These are phyloP conservation scores for Betta splendens DNA, from an alignment of 2,797 vertebrate species.

Conservation along the genomic window DNA sequence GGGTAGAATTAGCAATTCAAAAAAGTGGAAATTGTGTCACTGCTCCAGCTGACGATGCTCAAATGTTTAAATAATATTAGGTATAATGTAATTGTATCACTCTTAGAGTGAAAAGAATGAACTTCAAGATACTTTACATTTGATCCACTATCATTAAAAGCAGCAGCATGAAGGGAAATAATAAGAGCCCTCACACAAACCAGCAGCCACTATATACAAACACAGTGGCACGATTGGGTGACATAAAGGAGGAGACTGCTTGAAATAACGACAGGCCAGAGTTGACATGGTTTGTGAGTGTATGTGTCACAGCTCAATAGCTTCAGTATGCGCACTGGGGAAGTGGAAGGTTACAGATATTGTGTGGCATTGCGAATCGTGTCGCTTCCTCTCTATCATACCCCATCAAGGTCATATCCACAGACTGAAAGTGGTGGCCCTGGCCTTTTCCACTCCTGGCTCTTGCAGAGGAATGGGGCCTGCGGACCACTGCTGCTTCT, in stretches of 20 bases:
- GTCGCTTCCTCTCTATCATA: conserved; percentile 78
- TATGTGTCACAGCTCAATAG: conserved; percentile 70
- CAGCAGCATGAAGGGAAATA: conserved; percentile 36
- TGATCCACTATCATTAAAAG: conserved; percentile 40
- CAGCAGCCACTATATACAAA: conserved; percentile 54
- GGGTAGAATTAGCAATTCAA: conserved; percentile 22
- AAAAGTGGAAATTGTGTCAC: conserved; percentile 31
- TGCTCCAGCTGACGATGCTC: conserved; percentile 8
- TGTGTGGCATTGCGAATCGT: conserved; percentile 75
- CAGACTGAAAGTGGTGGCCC: conserved; percentile 77
- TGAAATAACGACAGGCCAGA: conserved; percentile 65
- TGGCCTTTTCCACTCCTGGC: conserved; percentile 79
- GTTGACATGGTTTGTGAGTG: conserved; percentile 50
- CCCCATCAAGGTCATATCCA: conserved; percentile 80
- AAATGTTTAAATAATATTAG: conserved; percentile 19
- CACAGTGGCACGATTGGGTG: conserved; percentile 61
- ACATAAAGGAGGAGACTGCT: conserved; percentile 57
- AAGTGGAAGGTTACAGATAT: conserved; percentile 77
- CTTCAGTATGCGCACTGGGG: conserved; percentile 51
- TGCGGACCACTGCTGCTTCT: conserved; percentile 80
- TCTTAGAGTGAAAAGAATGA: conserved; percentile 11
- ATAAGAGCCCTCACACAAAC: conserved; percentile 44
- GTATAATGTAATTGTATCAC: conserved; percentile 7
- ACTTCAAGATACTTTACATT: conserved; percentile 7
- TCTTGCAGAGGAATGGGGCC: conserved; percentile 76